phyloP scores from a whole-genome alignment of 2,113 vertebrate genomes.

The Tragelaphus scriptus region DNA sequence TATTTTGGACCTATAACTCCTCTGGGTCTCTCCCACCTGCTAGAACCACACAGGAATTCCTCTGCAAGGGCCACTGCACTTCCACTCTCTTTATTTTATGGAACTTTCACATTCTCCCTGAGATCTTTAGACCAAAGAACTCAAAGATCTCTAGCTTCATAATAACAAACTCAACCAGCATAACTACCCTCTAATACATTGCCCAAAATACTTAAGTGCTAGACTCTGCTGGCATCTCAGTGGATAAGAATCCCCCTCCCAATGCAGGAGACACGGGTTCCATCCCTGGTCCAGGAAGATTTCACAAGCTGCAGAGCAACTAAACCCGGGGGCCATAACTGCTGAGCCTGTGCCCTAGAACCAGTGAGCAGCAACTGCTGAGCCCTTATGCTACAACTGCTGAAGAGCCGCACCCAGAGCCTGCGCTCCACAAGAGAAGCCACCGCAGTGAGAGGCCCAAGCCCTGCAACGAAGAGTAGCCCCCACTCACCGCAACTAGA shows the following conservation, averaged over 20 bases:
- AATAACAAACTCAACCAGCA: background rate
- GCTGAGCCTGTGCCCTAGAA: background rate
- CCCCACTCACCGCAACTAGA: background rate
- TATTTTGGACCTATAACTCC: background rate
- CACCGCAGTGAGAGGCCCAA: background rate
- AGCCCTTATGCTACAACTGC: background rate
- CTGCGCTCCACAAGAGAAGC: background rate
- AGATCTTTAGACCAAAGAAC: background rate
- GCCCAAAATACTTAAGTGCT: background rate
- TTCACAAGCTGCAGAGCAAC: background rate
- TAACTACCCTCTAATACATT: background rate
- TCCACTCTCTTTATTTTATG: background rate
- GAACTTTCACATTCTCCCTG: background rate
- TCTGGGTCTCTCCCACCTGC: background rate
- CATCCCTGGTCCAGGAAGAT: background rate
- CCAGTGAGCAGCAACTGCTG: background rate
- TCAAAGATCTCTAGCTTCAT: background rate
- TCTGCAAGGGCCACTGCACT: background rate
- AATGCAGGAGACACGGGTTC: background rate
- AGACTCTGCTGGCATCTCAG: background rate
- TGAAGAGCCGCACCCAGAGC: background rate
- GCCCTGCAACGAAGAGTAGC: background rate
- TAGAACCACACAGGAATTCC: background rate
- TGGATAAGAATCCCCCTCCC: background rate
- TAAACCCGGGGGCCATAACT: background rate